Conservation (phyloP, 2,797 vertebrate species). For the Girardinus metallicus region DNA sequence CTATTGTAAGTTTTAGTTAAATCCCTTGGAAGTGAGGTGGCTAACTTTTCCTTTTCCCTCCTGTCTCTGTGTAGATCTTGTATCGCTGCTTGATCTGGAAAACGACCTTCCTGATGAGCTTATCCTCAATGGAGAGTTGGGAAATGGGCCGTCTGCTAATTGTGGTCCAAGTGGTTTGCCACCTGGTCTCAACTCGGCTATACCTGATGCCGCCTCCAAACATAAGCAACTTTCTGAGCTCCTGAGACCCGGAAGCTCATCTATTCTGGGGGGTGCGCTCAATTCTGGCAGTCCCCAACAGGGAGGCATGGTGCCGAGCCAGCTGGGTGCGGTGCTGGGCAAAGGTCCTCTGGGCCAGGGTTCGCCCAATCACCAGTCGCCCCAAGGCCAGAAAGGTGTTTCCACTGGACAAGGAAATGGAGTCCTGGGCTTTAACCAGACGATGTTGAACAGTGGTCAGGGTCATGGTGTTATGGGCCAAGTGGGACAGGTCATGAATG, state of each 20-base stretch:
- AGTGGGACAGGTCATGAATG: slow-evolving; percentile 93
- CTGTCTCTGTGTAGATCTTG: slow-evolving; percentile 84
- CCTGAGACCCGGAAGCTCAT: slow-evolving; percentile 89
- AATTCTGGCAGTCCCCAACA: slow-evolving; percentile 87
- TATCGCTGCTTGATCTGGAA: slow-evolving; percentile 96
- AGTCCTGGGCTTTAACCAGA: slow-evolving; percentile 91
- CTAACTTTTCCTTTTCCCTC: slow-evolving; percentile 16
- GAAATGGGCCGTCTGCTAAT: slow-evolving; percentile 83
- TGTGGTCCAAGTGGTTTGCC: slow-evolving; percentile 75
- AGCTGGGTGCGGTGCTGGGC: slow-evolving; percentile 83
- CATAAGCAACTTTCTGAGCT: slow-evolving; percentile 98
- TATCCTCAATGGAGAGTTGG: slow-evolving; percentile 92
- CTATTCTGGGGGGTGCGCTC: slow-evolving; percentile 84
- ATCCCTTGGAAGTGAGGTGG: fast-evolving
- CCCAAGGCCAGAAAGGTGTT: slow-evolving; percentile 90
- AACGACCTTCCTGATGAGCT: slow-evolving; percentile 97
- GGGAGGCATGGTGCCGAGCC: slow-evolving; percentile 82
- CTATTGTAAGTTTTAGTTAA: not conserved
- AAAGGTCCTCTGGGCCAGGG: slow-evolving; percentile 91
- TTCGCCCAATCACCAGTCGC: slow-evolving; percentile 83
- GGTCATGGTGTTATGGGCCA: slow-evolving; percentile 90
- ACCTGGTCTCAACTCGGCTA: slow-evolving; percentile 86
- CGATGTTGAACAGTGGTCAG: slow-evolving; percentile 92
- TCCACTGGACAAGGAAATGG: slow-evolving; percentile 82
- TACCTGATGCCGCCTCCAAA: slow-evolving; percentile 95